Base-by-base conservation (phyloP, 2,113 vertebrate genomes). In the Tachuris rubrigastra region DNA sequence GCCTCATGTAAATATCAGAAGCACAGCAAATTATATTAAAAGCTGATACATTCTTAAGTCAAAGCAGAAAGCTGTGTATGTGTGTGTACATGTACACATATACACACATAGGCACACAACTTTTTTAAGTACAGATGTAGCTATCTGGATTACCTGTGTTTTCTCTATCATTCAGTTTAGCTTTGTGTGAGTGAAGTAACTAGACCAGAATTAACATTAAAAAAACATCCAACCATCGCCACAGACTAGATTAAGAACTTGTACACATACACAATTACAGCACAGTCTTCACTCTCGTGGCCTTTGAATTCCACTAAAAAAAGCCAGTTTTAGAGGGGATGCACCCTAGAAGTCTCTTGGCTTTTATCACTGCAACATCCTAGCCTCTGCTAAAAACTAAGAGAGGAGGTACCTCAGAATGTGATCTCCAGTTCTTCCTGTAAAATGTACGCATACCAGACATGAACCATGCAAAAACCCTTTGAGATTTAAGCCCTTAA, bases 401-500 rank as follows among this genome's bases (percentile, higher is more conserved):
- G 47, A 82, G 56, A 90, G 67, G 37, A 89, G 19, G 89, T 92
- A 97, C 78, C 86, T 85, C 87, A 58, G 63, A 92, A 87, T 8
- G 50, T 56, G 68, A 74, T 74, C 71, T 93, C 47, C 60, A 77
- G 13, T 68, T 87, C 82, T 81, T 86, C 59, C 87, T 80, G 82
- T 68, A 90, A 95, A 68, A 79, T 65, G 63, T 84, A 71, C 8
- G 31, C 85, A 86, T 65, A 66, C 93, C 91, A 93, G 71, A 90
- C 72, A 12, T 52, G 65, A 97, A 91, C 91, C 83, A 93, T 44
- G 80, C 84, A 95, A 96, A 97, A 95, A 81, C 89, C 76, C 49
- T 89, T 92, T 82, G 88, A 95, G 84, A 91, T 90, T 85, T 87
- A 95, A 95, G 90, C 93, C 96, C 90, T 97, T 96, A 85, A 87